Evolutionary conservation across 2,888 invertebrate species (phyloP).

Genomic region (Rhogogaster chlorosoma): DNA sequence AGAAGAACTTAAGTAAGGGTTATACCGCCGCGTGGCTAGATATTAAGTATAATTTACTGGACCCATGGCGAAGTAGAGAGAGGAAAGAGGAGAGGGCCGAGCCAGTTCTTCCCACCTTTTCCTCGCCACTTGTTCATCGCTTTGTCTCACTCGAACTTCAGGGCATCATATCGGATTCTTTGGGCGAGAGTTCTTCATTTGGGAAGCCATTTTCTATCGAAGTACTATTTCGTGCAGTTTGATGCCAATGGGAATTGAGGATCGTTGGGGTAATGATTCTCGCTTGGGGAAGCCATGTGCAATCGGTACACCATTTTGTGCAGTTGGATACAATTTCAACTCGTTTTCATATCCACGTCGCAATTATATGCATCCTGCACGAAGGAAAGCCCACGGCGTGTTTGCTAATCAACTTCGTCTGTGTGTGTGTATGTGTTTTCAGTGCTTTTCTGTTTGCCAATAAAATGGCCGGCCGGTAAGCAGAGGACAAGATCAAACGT

Average conservation of each 20-base stretch:
- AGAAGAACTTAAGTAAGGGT: slow-evolving; percentile 62
- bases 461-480: slow-evolving; percentile 32
- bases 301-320: background rate
- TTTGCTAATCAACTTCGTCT: slow-evolving; percentile 35
- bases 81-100: background rate
- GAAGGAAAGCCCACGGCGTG: background rate
- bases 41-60: slow-evolving; percentile 69
- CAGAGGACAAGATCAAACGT: slow-evolving; percentile 44
- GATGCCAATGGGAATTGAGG: no score
- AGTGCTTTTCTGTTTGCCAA: slow-evolving; percentile 35
- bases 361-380: background rate
- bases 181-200: background rate
- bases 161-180: background rate
- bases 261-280: background rate
- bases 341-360: background rate
- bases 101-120: background rate
- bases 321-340: background rate
- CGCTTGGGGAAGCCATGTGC: background rate
- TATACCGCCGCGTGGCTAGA: slow-evolving; percentile 58
- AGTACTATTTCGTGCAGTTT: background rate
- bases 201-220: background rate
- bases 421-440: slow-evolving; percentile 1
- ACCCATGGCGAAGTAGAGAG: background rate
- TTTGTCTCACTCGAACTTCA: background rate
- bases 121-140: background rate